phyloP scores from a whole-genome alignment of 2,113 vertebrate genomes.

The Elgaria multicarinata region DNA sequence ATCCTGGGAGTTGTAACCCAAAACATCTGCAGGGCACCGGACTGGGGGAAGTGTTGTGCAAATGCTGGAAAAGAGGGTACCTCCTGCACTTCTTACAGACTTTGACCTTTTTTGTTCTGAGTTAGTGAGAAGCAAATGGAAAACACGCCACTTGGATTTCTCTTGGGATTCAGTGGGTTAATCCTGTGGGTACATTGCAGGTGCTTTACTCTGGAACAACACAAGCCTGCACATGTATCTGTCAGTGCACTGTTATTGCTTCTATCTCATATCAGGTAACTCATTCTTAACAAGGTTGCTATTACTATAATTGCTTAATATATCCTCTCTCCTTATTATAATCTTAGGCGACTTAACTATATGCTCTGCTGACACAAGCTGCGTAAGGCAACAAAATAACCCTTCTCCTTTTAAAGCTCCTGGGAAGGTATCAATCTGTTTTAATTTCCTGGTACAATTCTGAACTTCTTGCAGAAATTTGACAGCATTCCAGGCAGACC shows the following conservation, averaged over 20 bases:
- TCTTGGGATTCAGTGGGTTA: constrained; percentile 21
- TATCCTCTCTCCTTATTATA: constrained; percentile 31
- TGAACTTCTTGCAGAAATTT: not conserved
- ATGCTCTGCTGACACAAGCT: constrained; percentile 21
- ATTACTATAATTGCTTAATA: constrained; percentile 46
- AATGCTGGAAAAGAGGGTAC: not conserved
- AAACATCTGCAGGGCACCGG: too few relatives aligned
- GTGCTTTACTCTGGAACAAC: constrained; percentile 16
- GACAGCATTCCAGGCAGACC: not conserved
- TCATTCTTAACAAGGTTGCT: constrained; percentile 41
- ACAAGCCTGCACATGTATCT: constrained; percentile 28
- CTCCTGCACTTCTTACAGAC: not conserved
- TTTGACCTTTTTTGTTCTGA: not conserved
- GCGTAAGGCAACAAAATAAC: constrained; percentile 1
- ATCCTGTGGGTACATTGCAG: constrained; percentile 30
- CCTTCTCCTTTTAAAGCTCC: not conserved
- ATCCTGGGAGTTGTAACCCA: too few relatives aligned
- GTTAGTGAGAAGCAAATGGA: not conserved
- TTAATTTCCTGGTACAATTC: not conserved
- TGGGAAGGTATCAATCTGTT: not conserved
- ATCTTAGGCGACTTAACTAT: constrained; percentile 22
- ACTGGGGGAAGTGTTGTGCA: not conserved
- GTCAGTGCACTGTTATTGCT: constrained; percentile 15
- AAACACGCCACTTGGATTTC: not conserved
- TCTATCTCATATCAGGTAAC: constrained; percentile 28